phyloP scores from a whole-genome alignment of 2,113 vertebrate species.

The Syngnathus scovelli region DNA sequence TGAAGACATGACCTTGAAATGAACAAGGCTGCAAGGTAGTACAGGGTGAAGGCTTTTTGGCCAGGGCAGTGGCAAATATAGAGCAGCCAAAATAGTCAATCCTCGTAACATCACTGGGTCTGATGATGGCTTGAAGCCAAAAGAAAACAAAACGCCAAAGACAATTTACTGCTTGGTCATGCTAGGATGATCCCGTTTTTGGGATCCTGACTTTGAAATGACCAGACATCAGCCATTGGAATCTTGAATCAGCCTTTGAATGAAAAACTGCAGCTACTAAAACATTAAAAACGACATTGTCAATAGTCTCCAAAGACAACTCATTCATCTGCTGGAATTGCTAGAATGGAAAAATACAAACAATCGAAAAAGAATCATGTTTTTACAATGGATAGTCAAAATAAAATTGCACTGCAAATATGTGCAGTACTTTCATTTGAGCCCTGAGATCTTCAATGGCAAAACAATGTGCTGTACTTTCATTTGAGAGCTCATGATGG shows the following conservation, averaged over 20 bases:
- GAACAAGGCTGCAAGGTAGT: conserved; percentile 5
- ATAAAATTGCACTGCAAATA: not conserved
- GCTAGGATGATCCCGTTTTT: too few relatives aligned
- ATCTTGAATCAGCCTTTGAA: not conserved
- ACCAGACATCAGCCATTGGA: not conserved
- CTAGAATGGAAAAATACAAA: not conserved
- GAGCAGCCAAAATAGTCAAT: not conserved
- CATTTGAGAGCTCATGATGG: not conserved
- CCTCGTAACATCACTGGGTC: not conserved
- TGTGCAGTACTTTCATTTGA: not conserved
- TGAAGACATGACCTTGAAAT: conserved; percentile 25
- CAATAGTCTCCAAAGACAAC: not conserved
- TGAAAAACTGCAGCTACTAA: not conserved
- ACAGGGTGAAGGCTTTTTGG: not conserved
- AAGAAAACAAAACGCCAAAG: too few relatives aligned
- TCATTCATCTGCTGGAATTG: not conserved
- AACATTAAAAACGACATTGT: too few relatives aligned
- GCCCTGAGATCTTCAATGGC: not conserved
- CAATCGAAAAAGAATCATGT: not conserved
- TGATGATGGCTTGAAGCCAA: conserved; percentile 3
- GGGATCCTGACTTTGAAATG: too few relatives aligned
- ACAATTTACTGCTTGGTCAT: too few relatives aligned
- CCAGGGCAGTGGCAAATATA: not conserved
- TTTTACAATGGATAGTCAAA: not conserved
- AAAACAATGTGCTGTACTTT: not conserved